Conservation (phyloP, 2,888 invertebrate genomes). For the Polydrusus tereticollis region DNA sequence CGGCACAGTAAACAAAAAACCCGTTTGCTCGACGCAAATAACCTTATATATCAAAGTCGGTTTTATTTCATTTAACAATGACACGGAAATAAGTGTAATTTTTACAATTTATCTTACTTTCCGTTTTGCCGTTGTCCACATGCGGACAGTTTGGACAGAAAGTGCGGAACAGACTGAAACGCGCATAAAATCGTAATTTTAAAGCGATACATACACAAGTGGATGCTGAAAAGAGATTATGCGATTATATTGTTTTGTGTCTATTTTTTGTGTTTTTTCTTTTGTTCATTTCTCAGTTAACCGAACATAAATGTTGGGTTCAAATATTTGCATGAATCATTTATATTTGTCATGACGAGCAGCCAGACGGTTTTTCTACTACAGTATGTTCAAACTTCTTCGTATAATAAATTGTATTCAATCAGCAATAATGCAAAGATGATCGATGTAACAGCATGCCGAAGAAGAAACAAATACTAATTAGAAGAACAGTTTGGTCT, state of each 20-base stretch:
- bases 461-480: too few relatives aligned
- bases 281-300: constrained; percentile 5
- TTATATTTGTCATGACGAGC: constrained; percentile 14
- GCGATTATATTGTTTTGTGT: constrained; percentile 24
- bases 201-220: constrained; percentile 34
- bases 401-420: too few relatives aligned
- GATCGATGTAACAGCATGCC: too few relatives aligned
- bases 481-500: too few relatives aligned
- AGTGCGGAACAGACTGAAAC: constrained; percentile 22
- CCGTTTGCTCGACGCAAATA: background rate
- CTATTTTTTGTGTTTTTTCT: constrained; percentile 1
- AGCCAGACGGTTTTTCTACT: background rate
- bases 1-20: too few relatives aligned
- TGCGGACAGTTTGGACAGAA: constrained; percentile 37
- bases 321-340: constrained; percentile 19
- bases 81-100: constrained; percentile 41
- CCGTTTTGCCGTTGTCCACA: constrained; percentile 35
- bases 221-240: constrained; percentile 43
- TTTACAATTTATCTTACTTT: constrained; percentile 44
- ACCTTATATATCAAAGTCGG: background rate
- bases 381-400: too few relatives aligned
- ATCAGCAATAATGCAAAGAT: too few relatives aligned
- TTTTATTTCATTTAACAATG: constrained; percentile 10
- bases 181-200: constrained; percentile 45
- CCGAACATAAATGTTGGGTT: constrained; percentile 1